phyloP scores from a whole-genome alignment of 2,888 invertebrate species.

The Tethea ocularis region DNA sequence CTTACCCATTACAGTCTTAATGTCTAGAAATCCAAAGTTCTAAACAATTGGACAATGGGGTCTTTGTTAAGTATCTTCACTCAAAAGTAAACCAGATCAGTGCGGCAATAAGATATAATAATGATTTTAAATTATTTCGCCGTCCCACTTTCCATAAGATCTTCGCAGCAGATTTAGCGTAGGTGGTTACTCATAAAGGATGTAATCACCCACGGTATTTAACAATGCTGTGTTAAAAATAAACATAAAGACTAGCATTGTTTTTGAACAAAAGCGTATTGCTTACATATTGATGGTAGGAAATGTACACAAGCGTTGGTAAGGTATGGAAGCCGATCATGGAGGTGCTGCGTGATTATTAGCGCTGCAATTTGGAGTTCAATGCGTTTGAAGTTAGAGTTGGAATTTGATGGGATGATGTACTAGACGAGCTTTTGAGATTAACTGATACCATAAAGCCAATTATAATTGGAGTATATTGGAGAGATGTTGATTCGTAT shows the following conservation, averaged over 20 bases:
- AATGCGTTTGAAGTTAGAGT: neutral
- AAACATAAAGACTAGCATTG: neutral
- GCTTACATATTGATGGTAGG: neutral
- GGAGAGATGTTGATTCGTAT: neutral
- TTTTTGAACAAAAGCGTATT: neutral
- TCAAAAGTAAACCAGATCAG: neutral
- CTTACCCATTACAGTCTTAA: too few species aligned
- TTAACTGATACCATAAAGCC: too few species aligned
- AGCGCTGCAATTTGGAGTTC: neutral
- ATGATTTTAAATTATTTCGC: neutral
- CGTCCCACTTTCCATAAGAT: neutral
- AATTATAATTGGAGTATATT: too few species aligned
- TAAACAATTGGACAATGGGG: neutral
- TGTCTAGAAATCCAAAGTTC: neutral
- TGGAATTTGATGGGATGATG: neutral
- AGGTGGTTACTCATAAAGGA: constrained; percentile 1
- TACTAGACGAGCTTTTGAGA: neutral
- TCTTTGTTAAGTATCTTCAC: neutral
- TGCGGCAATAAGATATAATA: too few species aligned
- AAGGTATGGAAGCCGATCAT: neutral
- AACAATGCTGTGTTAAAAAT: neutral
- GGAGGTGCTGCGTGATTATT: neutral
- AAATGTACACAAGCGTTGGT: neutral
- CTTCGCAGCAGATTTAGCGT: neutral
- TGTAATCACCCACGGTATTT: neutral